Evolutionary conservation across 2,888 invertebrate species (phyloP).

Genomic region (Tupiocoris notatus): DNA sequence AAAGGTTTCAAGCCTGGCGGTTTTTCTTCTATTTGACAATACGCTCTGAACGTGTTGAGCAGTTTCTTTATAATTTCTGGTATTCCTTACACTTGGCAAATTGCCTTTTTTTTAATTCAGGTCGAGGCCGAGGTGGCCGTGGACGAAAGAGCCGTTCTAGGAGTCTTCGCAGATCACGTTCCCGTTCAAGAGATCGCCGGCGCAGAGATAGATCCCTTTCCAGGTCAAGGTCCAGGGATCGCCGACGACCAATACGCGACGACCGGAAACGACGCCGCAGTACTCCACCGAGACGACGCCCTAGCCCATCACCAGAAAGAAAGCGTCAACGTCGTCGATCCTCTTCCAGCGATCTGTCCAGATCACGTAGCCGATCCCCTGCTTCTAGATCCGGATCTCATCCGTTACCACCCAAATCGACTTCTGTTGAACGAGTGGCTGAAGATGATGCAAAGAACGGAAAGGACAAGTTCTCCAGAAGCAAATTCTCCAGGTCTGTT

Average conservation of each 20-base stretch:
- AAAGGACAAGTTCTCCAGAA: background rate
- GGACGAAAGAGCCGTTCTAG: background rate
- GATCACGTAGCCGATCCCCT: too few relatives aligned
- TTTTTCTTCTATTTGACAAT: too few relatives aligned
- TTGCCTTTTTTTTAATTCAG: background rate
- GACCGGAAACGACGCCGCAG: slow-evolving; percentile 6
- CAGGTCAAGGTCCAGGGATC: slow-evolving; percentile 1
- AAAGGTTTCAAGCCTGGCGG: too few relatives aligned
- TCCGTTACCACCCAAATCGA: too few relatives aligned
- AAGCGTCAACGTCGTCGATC: too few relatives aligned
- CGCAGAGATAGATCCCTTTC: slow-evolving; percentile 8
- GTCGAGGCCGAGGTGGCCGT: background rate
- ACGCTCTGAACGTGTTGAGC: too few relatives aligned
- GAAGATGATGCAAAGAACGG: background rate
- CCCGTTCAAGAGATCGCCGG: slow-evolving; percentile 14
- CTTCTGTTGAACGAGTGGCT: background rate
- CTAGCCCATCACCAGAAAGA: too few relatives aligned
- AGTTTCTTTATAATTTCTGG: too few relatives aligned
- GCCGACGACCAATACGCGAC: too few relatives aligned
- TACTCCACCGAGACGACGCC: slow-evolving; percentile 1
- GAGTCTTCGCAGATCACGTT: slow-evolving; percentile 4
- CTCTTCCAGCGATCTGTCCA: too few relatives aligned
- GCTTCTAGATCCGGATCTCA: too few relatives aligned
- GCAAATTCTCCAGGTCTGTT: background rate
- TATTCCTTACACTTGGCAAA: too few relatives aligned